Conservation (phyloP, 1,140 invertebrate genomes). For the Cyrtorhinus lividipennis region DNA sequence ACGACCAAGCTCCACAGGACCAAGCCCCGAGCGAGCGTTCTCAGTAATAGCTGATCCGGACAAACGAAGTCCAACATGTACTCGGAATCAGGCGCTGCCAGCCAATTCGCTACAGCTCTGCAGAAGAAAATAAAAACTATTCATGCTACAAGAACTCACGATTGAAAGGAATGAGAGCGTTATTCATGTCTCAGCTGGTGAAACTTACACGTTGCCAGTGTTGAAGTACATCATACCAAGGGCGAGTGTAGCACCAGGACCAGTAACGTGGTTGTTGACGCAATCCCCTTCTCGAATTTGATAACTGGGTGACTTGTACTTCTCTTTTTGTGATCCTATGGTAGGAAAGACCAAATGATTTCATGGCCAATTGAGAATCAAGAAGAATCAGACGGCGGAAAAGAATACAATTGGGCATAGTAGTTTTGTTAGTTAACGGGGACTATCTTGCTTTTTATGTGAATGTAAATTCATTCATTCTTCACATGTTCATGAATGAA, state of each 20-base stretch:
- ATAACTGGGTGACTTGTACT: constrained; percentile 66
- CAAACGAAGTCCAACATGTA: constrained; percentile 84
- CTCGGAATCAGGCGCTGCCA: constrained; percentile 75
- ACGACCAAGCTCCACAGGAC: constrained; percentile 77
- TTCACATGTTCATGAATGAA: too few species aligned
- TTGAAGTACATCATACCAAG: constrained; percentile 86
- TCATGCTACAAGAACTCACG: not conserved
- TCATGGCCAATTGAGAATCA: not conserved
- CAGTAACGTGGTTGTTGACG: constrained; percentile 91
- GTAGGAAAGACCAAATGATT: constrained; percentile 16
- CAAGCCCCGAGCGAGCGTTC: constrained; percentile 56
- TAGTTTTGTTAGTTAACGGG: not conserved
- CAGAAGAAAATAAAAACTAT: constrained; percentile 19
- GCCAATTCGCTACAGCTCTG: constrained; percentile 82
- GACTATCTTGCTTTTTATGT: too few species aligned
- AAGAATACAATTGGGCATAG: not conserved
- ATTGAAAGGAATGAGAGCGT: too few species aligned
- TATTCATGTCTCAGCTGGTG: too few species aligned
- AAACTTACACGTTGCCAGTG: constrained; percentile 48
- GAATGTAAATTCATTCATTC: too few species aligned
- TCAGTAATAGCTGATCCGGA: constrained; percentile 79
- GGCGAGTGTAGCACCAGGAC: constrained; percentile 85
- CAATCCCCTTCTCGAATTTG: constrained; percentile 82
- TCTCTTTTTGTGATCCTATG: constrained; percentile 60
- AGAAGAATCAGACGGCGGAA: constrained; percentile 5